A percentile compares a stretch with the other conserved stretches of the same genome.
Evolutionary conservation across 2,113 vertebrate genomes (phyloP).

Genomic region (Indicator indicator): DNA sequence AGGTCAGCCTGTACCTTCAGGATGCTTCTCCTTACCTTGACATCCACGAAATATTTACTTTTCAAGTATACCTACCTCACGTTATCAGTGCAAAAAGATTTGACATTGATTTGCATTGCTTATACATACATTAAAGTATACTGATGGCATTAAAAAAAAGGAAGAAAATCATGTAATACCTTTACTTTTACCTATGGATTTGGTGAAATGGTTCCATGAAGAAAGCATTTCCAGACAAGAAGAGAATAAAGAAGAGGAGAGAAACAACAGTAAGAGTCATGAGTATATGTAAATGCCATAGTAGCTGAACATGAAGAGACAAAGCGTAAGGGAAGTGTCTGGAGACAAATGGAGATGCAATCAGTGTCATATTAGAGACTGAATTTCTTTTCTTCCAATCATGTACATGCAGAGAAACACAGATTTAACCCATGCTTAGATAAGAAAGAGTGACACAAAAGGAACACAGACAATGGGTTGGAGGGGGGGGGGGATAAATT

Average conservation of each 20-base stretch:
- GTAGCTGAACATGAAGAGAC: constrained; percentile 74
- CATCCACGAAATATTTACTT: constrained; percentile 62
- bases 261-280: constrained; percentile 89
- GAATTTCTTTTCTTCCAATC: constrained; percentile 38
- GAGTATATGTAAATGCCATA: constrained; percentile 77
- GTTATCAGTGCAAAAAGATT: constrained; percentile 62
- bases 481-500: not conserved
- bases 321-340: constrained; percentile 62
- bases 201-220: constrained; percentile 99
- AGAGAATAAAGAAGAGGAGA: constrained; percentile 86
- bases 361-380: constrained; percentile 22
- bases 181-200: constrained; percentile 99
- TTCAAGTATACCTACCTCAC: constrained; percentile 83
- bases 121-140: constrained; percentile 65
- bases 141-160: constrained; percentile 69
- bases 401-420: constrained; percentile 75
- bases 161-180: constrained; percentile 88
- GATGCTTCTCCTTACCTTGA: constrained; percentile 70
- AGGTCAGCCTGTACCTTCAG: not conserved
- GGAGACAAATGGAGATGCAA: constrained; percentile 68
- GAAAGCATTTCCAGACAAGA: constrained; percentile 91
- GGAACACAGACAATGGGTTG: constrained; percentile 38
- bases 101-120: constrained; percentile 72
- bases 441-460: constrained; percentile 50
- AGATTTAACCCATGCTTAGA: constrained; percentile 73